Evolutionary conservation across 2,888 invertebrate genomes (phyloP).

Genomic region (Oasisia sp.): DNA sequence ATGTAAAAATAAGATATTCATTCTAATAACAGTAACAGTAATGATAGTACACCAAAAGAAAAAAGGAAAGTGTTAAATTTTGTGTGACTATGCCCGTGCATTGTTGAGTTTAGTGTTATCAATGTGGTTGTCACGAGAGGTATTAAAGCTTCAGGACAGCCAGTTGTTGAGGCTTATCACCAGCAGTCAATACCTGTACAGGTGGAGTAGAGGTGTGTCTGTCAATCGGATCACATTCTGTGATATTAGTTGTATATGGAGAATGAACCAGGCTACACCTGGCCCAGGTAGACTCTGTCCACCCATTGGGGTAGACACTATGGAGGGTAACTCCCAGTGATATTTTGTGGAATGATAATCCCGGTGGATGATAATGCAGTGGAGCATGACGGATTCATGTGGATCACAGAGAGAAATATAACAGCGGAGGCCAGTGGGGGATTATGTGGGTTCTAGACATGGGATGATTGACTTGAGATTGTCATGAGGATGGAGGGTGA

Average conservation of each 20-base stretch:
- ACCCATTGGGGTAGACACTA: background rate
- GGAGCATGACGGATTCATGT: background rate
- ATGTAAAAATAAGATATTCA: too few species aligned
- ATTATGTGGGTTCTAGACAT: background rate
- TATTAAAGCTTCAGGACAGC: background rate
- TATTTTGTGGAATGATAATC: background rate
- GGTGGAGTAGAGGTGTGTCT: background rate
- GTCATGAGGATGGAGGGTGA: background rate
- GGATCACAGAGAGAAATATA: background rate
- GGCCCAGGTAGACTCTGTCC: background rate
- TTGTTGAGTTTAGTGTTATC: background rate
- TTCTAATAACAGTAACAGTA: too few species aligned
- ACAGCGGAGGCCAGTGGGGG: background rate
- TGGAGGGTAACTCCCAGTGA: background rate
- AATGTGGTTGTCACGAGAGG: background rate
- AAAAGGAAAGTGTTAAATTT: too few species aligned
- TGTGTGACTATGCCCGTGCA: too few species aligned
- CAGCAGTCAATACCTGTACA: background rate
- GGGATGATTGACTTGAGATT: background rate
- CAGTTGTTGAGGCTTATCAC: background rate
- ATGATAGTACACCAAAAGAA: too few species aligned
- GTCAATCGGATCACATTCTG: background rate
- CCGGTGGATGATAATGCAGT: background rate
- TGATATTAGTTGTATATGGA: background rate
- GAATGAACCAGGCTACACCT: background rate